Evolutionary conservation across 2,797 vertebrate species (phyloP).

Genomic region (Pseudotriccus pelzelni): DNA sequence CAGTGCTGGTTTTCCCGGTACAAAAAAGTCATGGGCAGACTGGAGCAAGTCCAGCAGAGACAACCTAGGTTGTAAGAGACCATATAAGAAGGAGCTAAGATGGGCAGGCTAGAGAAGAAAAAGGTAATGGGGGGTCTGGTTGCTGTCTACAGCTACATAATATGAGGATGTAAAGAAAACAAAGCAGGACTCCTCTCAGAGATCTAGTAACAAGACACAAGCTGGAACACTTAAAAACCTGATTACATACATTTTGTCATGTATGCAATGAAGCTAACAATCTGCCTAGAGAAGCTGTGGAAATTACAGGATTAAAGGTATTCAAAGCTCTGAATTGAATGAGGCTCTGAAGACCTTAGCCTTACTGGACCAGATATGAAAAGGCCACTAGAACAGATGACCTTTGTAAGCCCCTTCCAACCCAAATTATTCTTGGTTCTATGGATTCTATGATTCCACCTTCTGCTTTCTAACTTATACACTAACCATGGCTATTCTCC

Average conservation of each 20-base stretch:
- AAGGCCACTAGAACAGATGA: fast-evolving
- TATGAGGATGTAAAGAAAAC: not conserved
- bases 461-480: not conserved
- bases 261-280: fast-evolving
- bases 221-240: not conserved
- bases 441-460: not conserved
- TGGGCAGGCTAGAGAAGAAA: not conserved
- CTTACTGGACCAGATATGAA: not conserved
- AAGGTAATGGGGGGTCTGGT: not conserved
- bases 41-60: not conserved
- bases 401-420: not conserved
- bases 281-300: not conserved
- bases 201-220: not conserved
- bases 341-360: not conserved
- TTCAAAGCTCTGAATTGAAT: not conserved
- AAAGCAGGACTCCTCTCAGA: not conserved
- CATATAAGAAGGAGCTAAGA: not conserved
- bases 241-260: not conserved
- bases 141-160: fast-evolving
- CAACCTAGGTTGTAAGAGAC: fast-evolving
- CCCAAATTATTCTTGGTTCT: not conserved
- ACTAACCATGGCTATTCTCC: fast-evolving
- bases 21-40: not conserved
- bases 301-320: not conserved
- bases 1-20: not conserved